Percentiles rank a stretch among this genome's conserved stretches.
Conservation (phyloP, 2,888 invertebrate species). For the Aphidius colemani region DNA sequence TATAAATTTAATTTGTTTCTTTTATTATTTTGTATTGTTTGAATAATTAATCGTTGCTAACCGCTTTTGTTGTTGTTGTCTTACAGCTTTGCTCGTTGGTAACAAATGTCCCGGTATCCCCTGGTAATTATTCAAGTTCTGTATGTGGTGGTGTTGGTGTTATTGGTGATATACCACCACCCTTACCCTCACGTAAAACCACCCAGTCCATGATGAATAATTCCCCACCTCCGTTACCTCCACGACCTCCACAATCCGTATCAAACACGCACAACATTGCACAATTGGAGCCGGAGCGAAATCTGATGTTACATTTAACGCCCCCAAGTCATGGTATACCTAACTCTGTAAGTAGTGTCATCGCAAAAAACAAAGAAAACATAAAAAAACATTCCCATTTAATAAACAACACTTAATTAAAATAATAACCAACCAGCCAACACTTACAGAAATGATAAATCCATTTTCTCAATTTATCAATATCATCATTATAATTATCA, state of each 20-base stretch:
- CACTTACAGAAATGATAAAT: not conserved
- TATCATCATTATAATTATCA: too few species aligned
- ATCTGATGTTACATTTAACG: conserved; percentile 59
- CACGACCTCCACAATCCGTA: conserved; percentile 63
- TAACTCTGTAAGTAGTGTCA: conserved; percentile 60
- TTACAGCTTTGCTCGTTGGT: conserved; percentile 61
- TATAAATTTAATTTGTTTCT: conserved; percentile 21
- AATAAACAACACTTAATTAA: not conserved
- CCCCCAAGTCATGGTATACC: conserved; percentile 58
- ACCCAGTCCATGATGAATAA: conserved; percentile 56
- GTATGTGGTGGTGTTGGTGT: conserved; percentile 49
- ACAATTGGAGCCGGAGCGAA: conserved; percentile 56
- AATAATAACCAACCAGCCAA: not conserved
- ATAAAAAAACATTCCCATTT: not conserved
- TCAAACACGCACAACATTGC: conserved; percentile 57
- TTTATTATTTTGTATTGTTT: conserved; percentile 22
- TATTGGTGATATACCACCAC: conserved; percentile 55
- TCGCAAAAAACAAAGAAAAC: conserved; percentile 26
- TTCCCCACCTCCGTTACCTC: conserved; percentile 67
- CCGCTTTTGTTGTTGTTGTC: conserved; percentile 56
- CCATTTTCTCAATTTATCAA: too few species aligned
- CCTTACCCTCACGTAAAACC: conserved; percentile 59
- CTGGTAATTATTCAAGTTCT: conserved; percentile 53
- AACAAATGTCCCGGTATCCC: conserved; percentile 57
- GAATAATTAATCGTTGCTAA: conserved; percentile 34